Percentiles rank a stretch among this genome's conserved stretches.
phyloP scores from a whole-genome alignment of 1,140 invertebrate species.

The Wasmannia auropunctata region DNA sequence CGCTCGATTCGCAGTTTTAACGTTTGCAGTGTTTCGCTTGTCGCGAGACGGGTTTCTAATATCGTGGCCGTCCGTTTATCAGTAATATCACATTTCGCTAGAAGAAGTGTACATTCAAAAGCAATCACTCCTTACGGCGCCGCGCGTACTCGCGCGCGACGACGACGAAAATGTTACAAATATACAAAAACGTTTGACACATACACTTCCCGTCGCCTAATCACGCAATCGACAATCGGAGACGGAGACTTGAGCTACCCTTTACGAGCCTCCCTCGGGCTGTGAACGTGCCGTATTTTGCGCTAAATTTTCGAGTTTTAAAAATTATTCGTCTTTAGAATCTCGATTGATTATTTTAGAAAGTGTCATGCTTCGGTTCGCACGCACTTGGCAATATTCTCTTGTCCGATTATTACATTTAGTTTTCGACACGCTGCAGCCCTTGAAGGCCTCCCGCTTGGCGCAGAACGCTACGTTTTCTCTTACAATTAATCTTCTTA shows the following conservation, averaged over 20 bases:
- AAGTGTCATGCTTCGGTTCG: neutral
- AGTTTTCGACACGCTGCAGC: conserved; percentile 28
- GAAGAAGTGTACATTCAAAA: conserved; percentile 67
- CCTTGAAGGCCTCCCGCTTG: conserved; percentile 50
- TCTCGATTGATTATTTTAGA: conserved; percentile 14
- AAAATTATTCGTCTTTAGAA: neutral
- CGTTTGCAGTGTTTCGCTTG: neutral
- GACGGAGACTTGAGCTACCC: conserved; percentile 32
- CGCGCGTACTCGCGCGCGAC: neutral
- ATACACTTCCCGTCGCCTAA: conserved; percentile 49
- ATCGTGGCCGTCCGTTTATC: conserved; percentile 51
- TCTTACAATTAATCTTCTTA: conserved; percentile 43
- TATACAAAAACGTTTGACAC: conserved; percentile 62
- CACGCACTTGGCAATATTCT: neutral
- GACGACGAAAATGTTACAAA: conserved; percentile 56
- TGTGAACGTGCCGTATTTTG: conserved; percentile 26
- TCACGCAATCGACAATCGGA: conserved; percentile 50
- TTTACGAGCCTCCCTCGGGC: neutral
- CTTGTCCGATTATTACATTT: neutral
- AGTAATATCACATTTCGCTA: conserved; percentile 70
- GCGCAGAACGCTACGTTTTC: conserved; percentile 62
- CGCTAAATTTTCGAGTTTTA: neutral
- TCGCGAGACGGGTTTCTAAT: conserved; percentile 51
- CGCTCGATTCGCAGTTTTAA: conserved; percentile 25
- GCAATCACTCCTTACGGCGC: conserved; percentile 36